phyloP scores from a whole-genome alignment of 2,888 invertebrate species.

The Pardosa pseudoannulata region DNA sequence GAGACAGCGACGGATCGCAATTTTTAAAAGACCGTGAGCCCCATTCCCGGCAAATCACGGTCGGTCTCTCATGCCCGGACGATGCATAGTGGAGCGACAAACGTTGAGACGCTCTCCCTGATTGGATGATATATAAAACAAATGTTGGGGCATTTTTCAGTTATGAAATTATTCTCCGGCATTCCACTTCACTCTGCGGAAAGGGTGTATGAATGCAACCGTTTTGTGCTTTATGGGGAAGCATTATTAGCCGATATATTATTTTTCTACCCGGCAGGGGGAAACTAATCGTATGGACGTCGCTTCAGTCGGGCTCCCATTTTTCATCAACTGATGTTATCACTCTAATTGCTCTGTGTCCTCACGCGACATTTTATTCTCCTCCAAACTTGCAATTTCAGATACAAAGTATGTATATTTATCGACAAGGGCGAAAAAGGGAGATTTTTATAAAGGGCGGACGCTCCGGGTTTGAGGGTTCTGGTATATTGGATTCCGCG shows the following conservation, averaged over 20 bases:
- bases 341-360: background rate
- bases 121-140: conserved; percentile 33
- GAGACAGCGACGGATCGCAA: conserved; percentile 25
- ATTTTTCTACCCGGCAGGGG: background rate
- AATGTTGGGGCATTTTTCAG: conserved; percentile 39
- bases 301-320: background rate
- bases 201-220: conserved; percentile 10
- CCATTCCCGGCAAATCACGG: conserved; percentile 44
- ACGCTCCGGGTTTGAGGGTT: too few species aligned
- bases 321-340: background rate
- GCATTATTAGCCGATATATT: conserved; percentile 41
- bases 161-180: conserved; percentile 56
- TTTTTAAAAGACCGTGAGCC: conserved; percentile 59
- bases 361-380: too few species aligned
- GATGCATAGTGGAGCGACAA: conserved; percentile 56
- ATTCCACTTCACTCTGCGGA: conserved; percentile 4
- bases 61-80: conserved; percentile 35
- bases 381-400: too few species aligned
- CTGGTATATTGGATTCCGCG: too few species aligned
- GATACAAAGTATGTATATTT: too few species aligned
- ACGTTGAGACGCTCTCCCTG: conserved; percentile 46
- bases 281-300: background rate
- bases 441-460: too few species aligned
- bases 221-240: conserved; percentile 41
- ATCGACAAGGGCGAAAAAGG: too few species aligned